These are phyloP conservation scores for Abrostola triplasia DNA, from an alignment of 2,888 invertebrate genomes.

Conservation along the genomic window DNA sequence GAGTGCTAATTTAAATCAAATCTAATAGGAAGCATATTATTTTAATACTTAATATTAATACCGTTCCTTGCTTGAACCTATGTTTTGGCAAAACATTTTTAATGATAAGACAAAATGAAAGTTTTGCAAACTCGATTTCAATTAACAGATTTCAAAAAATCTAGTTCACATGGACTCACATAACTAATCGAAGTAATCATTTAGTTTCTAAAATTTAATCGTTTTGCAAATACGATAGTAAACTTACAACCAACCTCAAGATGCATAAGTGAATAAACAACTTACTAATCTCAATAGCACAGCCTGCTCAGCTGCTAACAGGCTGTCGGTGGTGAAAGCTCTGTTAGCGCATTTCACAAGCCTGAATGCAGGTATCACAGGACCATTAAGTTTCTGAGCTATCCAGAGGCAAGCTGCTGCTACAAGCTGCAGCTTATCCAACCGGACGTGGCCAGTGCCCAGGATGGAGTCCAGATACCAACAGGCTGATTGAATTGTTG, in stretches of 20 bases:
- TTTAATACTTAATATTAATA: too few species aligned
- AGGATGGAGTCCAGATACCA: constrained; percentile 78
- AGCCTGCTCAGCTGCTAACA: constrained; percentile 68
- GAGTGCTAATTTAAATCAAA: too few species aligned
- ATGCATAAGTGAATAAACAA: not conserved
- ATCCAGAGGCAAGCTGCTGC: constrained; percentile 81
- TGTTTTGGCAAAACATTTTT: too few species aligned
- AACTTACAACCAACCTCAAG: not conserved
- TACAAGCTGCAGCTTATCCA: constrained; percentile 72
- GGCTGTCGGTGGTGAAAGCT: constrained; percentile 62
- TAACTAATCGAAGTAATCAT: too few species aligned
- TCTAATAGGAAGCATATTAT: too few species aligned
- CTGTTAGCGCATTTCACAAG: constrained; percentile 65
- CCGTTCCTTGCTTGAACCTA: too few species aligned
- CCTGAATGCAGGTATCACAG: constrained; percentile 55
- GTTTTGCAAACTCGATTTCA: too few species aligned
- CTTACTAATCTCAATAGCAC: constrained; percentile 72
- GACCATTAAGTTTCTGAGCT: constrained; percentile 74
- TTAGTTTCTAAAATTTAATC: too few species aligned
- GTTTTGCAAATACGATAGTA: too few species aligned
- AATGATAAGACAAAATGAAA: too few species aligned
- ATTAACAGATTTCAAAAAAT: too few species aligned
- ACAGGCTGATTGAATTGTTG: constrained; percentile 71
- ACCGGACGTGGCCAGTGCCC: constrained; percentile 52
- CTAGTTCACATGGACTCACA: too few species aligned